Evolutionary conservation across 2,113 vertebrate genomes (phyloP), one percentile per base, ranked within the genome.

Genomic region (Equus quagga): DNA sequence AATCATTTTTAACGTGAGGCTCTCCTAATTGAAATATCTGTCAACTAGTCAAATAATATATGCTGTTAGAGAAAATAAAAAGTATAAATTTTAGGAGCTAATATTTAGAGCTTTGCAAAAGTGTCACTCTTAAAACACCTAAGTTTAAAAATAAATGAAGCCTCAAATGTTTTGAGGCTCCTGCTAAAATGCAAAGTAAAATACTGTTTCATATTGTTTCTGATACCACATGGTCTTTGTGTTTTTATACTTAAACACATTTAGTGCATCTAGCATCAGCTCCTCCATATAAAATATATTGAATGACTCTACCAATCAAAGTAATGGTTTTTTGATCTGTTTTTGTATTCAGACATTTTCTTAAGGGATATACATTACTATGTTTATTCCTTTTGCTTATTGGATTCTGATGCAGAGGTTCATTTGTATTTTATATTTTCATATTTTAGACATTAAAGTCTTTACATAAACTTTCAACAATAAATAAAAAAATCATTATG

Each of bases 81-180:
- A 88, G 69, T 21, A 75, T 91, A 96, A 69, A 33, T 60, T 95
- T 97, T 82, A 72, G 31, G n/a, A 97, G 31, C 67, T 94, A 91
- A 88, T 93, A 86, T 83, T 56, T 72, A 73, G 91, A 96, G 28
- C 78, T 96, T 95, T 87, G 6, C 89, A 98, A 73, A 65, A 60
- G 85, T 67, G 23, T 95, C 80, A 64, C 76, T 95, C 31, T 90
- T 94, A 73, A 97, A 97, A 94, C 70, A 94, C 80, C 83, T 90
- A 90, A 41, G 73, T 97, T 96, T 95, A 96, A 98, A 94, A 96
- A 87, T 92, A 92, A 87, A 97, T 12, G 21, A 87, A 85, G 36
- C 10, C 54, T 58, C 8, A 93, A 97, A 97, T 96, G 54, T 92
- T 95, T 98, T 98, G 88, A 95, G 54, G 69, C 17, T 84, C 23